Evolutionary conservation across 2,797 vertebrate species (phyloP), one percentile per base, ranked within the genome.

Genomic region (Chrosomus eos): DNA sequence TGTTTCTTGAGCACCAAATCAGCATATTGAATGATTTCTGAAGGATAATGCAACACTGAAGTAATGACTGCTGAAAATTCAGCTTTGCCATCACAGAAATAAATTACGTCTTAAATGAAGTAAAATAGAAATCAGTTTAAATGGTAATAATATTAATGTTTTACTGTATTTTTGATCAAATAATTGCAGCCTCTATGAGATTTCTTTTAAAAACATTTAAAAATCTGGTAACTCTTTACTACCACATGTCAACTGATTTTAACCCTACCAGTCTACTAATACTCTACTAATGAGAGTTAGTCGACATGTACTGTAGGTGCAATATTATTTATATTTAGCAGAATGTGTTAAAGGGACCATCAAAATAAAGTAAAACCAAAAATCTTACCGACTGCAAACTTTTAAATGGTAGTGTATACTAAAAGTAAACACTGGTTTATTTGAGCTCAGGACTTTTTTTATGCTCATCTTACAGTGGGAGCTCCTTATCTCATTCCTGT

Each of bases 401-500:
- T 76, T 58, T 75, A 1, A 75, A 55, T 7, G 36, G n/a, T 26
- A 16, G 13, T 60, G 4, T 60, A 38, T 60, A 26, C 23, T 19
- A 40, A 76, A 77, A 40, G 7, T 36, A 60, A 40, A 40, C 31
- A 79, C 26, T 64, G 36, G 3, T 77, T 58, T 26, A n/a, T 71
- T 4, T 43, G 28, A 40, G 14, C 60, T 60, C 88, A 72, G 75
- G 71, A 7, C 4, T 48, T 48, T 80, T 9, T 88, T 74, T 89
- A 80, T 67, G 40, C 87, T 76, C 89, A 19, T 82, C 21, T 90
- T 87, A 66, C 89, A 96, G 95, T 95, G 90, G 92, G 92, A 64
- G 89, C 89, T 85, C 85, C 85, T 81, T 90, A 72, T 1, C 83
- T 74, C 2, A 62, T 82, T 28, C 90, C 88, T 23, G 88, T 74